phyloP scores from a whole-genome alignment of 2,113 vertebrate species.

The Hypocryptadius cinnamomeus region DNA sequence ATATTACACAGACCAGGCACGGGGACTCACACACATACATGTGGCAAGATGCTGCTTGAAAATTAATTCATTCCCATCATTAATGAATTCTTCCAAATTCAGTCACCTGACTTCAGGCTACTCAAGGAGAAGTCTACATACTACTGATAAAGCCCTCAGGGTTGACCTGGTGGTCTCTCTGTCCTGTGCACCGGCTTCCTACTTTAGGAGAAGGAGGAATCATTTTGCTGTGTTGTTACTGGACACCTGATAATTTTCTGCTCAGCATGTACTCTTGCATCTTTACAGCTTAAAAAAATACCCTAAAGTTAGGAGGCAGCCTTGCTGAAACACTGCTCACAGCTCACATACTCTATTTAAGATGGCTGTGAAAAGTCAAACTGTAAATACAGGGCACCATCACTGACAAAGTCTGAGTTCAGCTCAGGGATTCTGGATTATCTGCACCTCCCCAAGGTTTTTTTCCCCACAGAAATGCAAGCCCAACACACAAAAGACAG shows the following conservation, averaged over 20 bases:
- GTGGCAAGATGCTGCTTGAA: background rate
- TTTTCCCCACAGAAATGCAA: background rate
- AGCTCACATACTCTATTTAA: background rate
- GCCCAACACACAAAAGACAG: background rate
- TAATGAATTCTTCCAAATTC: background rate
- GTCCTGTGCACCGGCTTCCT: background rate
- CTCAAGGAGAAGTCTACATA: background rate
- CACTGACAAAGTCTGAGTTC: background rate
- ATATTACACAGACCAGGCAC: background rate
- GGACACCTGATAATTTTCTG: background rate
- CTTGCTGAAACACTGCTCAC: background rate
- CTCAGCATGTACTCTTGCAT: background rate
- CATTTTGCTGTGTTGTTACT: background rate
- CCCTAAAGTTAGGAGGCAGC: background rate
- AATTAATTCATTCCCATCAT: background rate
- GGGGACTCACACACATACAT: accelerated
- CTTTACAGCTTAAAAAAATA: background rate
- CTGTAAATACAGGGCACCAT: background rate
- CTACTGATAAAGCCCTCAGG: background rate
- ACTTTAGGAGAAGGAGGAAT: background rate
- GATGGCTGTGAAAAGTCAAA: background rate
- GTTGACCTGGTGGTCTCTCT: background rate
- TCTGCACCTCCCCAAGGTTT: background rate
- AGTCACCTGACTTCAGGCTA: background rate
- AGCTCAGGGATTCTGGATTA: background rate